These are phyloP conservation scores for Platycnemis pennipes DNA, from an alignment of 2,888 invertebrate species.

Conservation along the genomic window DNA sequence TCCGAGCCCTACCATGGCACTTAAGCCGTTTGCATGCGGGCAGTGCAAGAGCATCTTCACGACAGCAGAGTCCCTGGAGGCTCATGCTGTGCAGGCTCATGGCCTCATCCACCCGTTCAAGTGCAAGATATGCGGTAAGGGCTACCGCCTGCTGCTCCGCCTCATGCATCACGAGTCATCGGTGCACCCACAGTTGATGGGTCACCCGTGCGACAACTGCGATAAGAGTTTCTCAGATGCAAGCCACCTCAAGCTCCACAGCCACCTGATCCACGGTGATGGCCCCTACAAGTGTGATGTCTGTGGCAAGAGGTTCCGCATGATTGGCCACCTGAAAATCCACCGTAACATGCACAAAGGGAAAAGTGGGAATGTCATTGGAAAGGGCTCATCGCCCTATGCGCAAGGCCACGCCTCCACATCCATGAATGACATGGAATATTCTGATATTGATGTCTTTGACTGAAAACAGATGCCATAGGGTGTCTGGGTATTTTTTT, in stretches of 20 bases:
- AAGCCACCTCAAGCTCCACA: constrained; percentile 57
- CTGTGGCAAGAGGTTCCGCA: constrained; percentile 34
- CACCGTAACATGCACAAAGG: constrained; percentile 45
- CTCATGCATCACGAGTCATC: constrained; percentile 54
- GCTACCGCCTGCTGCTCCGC: constrained; percentile 24
- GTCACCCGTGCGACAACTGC: constrained; percentile 34
- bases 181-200: constrained; percentile 44
- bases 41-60: constrained; percentile 56
- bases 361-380: background rate
- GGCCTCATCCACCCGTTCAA: constrained; percentile 52
- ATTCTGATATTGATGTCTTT: constrained; percentile 45
- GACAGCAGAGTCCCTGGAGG: constrained; percentile 36
- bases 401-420: background rate
- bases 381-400: background rate
- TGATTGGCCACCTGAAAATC: constrained; percentile 47
- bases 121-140: constrained; percentile 56
- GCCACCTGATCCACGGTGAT: constrained; percentile 35
- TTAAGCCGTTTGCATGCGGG: constrained; percentile 48
- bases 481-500: background rate
- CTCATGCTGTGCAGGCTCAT: constrained; percentile 33
- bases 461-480: background rate
- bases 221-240: constrained; percentile 48
- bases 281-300: constrained; percentile 43
- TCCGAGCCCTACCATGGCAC: background rate
- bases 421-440: constrained; percentile 13